These are phyloP conservation scores for Pteronotus mesoamericanus DNA, from an alignment of 2,797 vertebrate genomes.

Conservation along the genomic window DNA sequence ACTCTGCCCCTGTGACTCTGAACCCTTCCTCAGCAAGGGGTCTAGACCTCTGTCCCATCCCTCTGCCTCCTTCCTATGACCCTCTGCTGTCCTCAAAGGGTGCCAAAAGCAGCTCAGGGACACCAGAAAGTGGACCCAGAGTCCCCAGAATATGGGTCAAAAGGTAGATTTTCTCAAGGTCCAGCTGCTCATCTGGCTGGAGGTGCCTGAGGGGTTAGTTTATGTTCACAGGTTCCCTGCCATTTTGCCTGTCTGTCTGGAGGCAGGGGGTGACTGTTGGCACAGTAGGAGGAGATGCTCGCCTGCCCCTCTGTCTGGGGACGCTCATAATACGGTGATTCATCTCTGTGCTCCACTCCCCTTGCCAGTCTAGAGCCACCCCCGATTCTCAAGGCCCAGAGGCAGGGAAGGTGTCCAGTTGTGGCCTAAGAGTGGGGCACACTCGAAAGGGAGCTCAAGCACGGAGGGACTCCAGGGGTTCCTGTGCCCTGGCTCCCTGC, in stretches of 20 bases:
- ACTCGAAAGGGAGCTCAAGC: background rate
- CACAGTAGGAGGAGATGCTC: background rate
- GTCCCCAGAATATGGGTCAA: background rate
- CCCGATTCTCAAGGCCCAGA: background rate
- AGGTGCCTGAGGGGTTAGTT: background rate
- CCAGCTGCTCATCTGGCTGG: background rate
- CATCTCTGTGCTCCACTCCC: conserved; percentile 16
- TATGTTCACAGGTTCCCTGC: background rate
- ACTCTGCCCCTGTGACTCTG: background rate
- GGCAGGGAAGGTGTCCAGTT: background rate
- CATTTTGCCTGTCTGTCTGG: background rate
- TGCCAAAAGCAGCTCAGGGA: background rate
- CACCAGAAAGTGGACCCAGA: background rate
- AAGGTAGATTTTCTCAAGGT: background rate
- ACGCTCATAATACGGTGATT: background rate
- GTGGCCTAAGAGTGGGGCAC: background rate
- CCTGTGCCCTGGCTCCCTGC: background rate
- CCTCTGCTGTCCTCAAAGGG: background rate
- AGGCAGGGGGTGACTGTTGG: background rate
- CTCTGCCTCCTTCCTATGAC: background rate
- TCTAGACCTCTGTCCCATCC: background rate
- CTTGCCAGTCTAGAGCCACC: background rate
- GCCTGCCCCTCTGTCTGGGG: background rate
- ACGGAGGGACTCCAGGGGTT: background rate
- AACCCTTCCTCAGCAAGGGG: background rate